These are phyloP conservation scores for Drosophila auraria DNA, from an alignment of 1,140 invertebrate genomes.

Conservation along the genomic window DNA sequence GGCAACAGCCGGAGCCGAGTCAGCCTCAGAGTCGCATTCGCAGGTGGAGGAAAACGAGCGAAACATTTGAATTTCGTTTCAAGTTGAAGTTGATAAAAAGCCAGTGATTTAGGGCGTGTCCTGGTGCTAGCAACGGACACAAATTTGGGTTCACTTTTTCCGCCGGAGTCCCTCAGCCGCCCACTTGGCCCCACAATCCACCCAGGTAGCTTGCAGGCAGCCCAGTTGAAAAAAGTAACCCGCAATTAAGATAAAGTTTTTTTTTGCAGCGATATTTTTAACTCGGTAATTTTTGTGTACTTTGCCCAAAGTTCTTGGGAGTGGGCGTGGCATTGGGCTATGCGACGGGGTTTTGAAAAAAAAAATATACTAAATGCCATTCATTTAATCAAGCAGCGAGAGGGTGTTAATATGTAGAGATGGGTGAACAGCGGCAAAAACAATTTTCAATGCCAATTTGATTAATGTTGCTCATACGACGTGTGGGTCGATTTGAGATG, in stretches of 20 bases:
- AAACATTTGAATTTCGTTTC: slow-evolving; percentile 78
- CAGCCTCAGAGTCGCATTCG: slow-evolving; percentile 33
- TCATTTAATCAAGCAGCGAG: slow-evolving; percentile 26
- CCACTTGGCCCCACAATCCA: background rate
- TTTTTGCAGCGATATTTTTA: slow-evolving; percentile 35
- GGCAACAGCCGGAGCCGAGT: slow-evolving; percentile 48
- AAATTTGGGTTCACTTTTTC: slow-evolving; percentile 57
- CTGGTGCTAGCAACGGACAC: slow-evolving; percentile 50
- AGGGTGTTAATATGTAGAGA: slow-evolving; percentile 13
- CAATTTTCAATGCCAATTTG: slow-evolving; percentile 23
- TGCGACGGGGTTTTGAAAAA: background rate
- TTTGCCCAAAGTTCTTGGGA: slow-evolving; percentile 37
- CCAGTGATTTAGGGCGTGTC: slow-evolving; percentile 70
- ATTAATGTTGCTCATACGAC: slow-evolving; percentile 34
- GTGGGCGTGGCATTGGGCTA: slow-evolving; percentile 10
- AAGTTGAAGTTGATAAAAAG: slow-evolving; percentile 81
- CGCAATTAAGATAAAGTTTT: slow-evolving; percentile 63
- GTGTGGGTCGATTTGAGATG: slow-evolving; percentile 1
- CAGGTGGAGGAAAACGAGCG: slow-evolving; percentile 52
- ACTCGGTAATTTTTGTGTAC: slow-evolving; percentile 55
- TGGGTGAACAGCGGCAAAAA: background rate
- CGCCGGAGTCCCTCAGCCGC: slow-evolving; percentile 5
- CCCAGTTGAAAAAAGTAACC: slow-evolving; percentile 35
- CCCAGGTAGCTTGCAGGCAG: slow-evolving; percentile 9
- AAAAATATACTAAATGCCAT: slow-evolving; percentile 19